Percentiles rank a stretch among this genome's conserved stretches.
Evolutionary conservation across 1,140 invertebrate species (phyloP).

Genomic region (Thaumetopoea pityocampa): DNA sequence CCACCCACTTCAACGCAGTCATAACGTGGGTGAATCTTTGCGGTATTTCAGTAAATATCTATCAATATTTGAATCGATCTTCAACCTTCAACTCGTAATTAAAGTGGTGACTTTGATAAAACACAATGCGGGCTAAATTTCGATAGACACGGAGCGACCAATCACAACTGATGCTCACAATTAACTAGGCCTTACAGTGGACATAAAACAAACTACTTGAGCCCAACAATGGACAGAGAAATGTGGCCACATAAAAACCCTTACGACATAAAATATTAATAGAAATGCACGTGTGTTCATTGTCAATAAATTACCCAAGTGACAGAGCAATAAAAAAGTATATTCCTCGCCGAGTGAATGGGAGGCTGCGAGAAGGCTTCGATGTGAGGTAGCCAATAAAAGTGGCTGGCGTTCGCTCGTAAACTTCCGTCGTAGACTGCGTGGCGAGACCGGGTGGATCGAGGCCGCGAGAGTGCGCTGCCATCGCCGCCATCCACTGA

Average conservation of each 20-base stretch:
- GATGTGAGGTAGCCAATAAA: constrained; percentile 73
- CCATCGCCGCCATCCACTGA: constrained; percentile 1
- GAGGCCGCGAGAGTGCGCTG: constrained; percentile 35
- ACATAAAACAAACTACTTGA: constrained; percentile 48
- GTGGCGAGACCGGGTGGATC: constrained; percentile 64
- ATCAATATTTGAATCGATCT: too few species aligned
- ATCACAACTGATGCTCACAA: constrained; percentile 43
- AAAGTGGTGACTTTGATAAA: too few species aligned
- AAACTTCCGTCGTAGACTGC: constrained; percentile 68
- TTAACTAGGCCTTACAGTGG: constrained; percentile 33
- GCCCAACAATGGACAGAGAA: constrained; percentile 47
- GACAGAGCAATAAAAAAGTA: constrained; percentile 72
- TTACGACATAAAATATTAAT: constrained; percentile 74
- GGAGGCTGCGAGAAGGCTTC: constrained; percentile 68
- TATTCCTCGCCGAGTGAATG: constrained; percentile 72
- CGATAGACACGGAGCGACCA: constrained; percentile 20
- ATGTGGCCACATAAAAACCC: constrained; percentile 54
- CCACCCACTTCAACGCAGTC: too few species aligned
- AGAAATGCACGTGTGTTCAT: constrained; percentile 73
- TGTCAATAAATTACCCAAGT: constrained; percentile 73
- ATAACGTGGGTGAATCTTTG: too few species aligned
- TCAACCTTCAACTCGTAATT: too few species aligned
- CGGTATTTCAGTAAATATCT: too few species aligned
- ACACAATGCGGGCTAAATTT: too few species aligned
- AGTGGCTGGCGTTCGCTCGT: constrained; percentile 65